phyloP scores from a whole-genome alignment of 1,140 invertebrate genomes.

The Yoshiicerus persimilis region DNA sequence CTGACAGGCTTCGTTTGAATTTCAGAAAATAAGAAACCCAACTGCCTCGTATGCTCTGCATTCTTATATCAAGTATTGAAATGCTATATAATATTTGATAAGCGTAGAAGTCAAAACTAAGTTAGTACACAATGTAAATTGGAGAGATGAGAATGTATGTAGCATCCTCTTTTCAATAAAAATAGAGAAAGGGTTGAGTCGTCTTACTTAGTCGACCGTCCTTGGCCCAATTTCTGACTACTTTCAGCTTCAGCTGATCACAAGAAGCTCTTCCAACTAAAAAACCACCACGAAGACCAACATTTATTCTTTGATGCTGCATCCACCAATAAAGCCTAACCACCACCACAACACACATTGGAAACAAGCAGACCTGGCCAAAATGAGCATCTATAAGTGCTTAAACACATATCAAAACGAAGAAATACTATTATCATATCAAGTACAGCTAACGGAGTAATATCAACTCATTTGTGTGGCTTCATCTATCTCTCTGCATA shows the following conservation, averaged over 20 bases:
- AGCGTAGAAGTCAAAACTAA: neutral
- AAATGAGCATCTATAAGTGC: too few species aligned
- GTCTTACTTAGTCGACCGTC: conserved; percentile 18
- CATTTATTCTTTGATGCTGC: neutral
- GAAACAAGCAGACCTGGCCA: too few species aligned
- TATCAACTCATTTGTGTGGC: neutral
- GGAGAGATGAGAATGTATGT: neutral
- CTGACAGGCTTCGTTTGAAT: too few species aligned
- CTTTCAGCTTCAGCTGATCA: conserved; percentile 23
- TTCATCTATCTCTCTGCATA: neutral
- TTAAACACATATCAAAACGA: neutral
- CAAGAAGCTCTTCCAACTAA: neutral
- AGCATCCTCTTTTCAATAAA: conserved; percentile 2
- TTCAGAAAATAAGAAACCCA: too few species aligned
- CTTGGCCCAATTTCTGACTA: conserved; percentile 40
- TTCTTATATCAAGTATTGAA: too few species aligned
- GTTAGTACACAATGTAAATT: neutral
- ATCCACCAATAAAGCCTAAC: neutral
- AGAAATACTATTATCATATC: neutral
- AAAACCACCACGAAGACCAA: neutral
- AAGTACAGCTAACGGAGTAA: neutral
- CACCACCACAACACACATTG: too few species aligned
- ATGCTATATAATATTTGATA: neutral
- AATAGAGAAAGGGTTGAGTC: conserved; percentile 23
- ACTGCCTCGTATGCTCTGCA: too few species aligned